A percentile compares a stretch with the other conserved stretches of the same genome.
phyloP scores from a whole-genome alignment of 64 coral and sea anemone species.

The Dendrophyllia cribrosa region DNA sequence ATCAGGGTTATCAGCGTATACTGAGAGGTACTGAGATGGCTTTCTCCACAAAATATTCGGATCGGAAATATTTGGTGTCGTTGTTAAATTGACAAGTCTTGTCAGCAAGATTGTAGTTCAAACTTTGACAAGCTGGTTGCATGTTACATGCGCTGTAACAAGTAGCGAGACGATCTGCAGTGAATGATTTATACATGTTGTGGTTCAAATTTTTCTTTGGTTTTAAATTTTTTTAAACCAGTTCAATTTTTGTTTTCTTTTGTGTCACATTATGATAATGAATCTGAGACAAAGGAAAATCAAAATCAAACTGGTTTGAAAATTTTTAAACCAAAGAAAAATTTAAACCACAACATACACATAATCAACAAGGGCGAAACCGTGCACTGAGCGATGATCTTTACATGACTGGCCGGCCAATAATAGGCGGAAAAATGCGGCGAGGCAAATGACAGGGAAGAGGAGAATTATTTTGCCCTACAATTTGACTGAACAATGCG shows the following conservation, averaged over 20 bases:
- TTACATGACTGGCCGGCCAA: background rate
- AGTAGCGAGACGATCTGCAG: background rate
- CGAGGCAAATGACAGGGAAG: background rate
- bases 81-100: constrained; percentile 17
- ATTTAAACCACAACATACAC: too few species aligned
- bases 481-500: too few species aligned
- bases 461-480: too few species aligned
- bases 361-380: background rate
- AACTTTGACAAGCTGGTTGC: background rate
- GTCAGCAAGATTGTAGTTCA: background rate
- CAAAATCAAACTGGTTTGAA: too few species aligned
- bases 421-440: too few species aligned
- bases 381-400: background rate
- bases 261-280: too few species aligned
- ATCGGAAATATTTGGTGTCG: background rate
- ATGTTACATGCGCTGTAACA: background rate
- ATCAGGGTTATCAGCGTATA: background rate
- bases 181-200: background rate
- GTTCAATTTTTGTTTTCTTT: too few species aligned
- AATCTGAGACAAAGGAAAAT: too few species aligned
- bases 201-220: too few species aligned
- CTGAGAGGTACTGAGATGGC: background rate
- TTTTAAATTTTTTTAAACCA: too few species aligned
- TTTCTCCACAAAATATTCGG: background rate
- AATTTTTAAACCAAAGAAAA: too few species aligned